These are phyloP conservation scores for Nephrotoma flavescens DNA, from an alignment of 2,888 invertebrate genomes.

Conservation along the genomic window DNA sequence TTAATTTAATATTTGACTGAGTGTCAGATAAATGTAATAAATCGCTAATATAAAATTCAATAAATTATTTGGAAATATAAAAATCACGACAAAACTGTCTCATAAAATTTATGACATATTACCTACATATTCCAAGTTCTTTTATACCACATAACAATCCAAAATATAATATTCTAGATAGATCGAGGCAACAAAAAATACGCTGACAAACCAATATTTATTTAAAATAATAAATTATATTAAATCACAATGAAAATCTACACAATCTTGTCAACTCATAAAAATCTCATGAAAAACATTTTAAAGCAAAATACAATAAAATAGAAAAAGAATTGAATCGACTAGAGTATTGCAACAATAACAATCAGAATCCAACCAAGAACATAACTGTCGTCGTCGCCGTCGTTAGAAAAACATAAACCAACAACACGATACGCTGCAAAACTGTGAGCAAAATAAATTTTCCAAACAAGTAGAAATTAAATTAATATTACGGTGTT, in stretches of 20 bases:
- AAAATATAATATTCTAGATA: no score
- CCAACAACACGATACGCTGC: not conserved
- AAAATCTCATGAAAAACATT: not conserved
- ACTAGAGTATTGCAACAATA: not conserved
- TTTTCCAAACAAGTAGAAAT: not conserved
- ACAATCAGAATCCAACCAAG: not conserved
- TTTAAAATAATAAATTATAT: not conserved
- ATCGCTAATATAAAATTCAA: no score
- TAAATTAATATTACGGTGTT: not conserved
- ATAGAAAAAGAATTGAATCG: not conserved
- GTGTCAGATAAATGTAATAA: no score
- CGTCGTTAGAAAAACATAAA: not conserved
- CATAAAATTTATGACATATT: no score
- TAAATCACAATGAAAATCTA: not conserved
- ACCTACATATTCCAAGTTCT: no score
- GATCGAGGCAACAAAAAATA: no score
- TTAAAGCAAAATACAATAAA: not conserved
- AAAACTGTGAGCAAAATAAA: not conserved
- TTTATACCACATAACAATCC: no score
- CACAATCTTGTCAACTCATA: not conserved
- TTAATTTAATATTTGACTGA: no score
- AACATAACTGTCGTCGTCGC: not conserved
- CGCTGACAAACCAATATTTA: not conserved
- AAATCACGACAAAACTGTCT: no score
- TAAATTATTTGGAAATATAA: no score